Percentiles rank a stretch among this genome's conserved stretches.
Conservation (phyloP, 2,113 vertebrate species). For the Amphiprion ocellaris region DNA sequence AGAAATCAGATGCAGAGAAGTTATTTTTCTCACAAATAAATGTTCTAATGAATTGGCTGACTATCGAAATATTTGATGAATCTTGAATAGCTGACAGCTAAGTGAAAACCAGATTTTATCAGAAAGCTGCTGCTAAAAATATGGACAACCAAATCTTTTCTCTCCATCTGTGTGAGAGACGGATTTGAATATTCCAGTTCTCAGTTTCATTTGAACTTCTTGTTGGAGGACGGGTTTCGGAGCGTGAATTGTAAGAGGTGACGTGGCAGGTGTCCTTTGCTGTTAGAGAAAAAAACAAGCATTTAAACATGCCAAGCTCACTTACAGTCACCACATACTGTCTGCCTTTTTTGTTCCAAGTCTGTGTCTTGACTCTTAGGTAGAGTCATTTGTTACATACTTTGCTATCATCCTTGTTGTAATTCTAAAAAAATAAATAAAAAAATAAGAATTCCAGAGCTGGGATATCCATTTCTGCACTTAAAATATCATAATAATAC, state of each 20-base stretch:
- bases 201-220: slow-evolving; percentile 51
- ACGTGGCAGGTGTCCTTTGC: slow-evolving; percentile 29
- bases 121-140: neutral
- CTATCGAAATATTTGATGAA: no score
- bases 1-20: no score
- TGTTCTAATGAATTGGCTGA: no score
- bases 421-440: neutral
- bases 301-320: neutral
- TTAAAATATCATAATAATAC: neutral
- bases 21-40: no score
- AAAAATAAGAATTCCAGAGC: no score
- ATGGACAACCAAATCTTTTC: neutral
- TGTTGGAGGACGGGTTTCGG: neutral
- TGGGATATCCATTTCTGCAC: neutral
- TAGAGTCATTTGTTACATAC: neutral
- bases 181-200: slow-evolving; percentile 60
- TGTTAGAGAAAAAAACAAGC: neutral
- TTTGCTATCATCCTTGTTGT: neutral
- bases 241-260: neutral
- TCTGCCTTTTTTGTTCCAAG: no score
- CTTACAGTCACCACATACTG: no score
- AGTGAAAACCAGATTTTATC: neutral
- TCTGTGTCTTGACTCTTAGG: neutral
- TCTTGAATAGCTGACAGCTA: no score
- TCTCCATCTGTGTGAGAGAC: neutral